Conservation (phyloP, 2,797 vertebrate species). For the Prunella strophiata region DNA sequence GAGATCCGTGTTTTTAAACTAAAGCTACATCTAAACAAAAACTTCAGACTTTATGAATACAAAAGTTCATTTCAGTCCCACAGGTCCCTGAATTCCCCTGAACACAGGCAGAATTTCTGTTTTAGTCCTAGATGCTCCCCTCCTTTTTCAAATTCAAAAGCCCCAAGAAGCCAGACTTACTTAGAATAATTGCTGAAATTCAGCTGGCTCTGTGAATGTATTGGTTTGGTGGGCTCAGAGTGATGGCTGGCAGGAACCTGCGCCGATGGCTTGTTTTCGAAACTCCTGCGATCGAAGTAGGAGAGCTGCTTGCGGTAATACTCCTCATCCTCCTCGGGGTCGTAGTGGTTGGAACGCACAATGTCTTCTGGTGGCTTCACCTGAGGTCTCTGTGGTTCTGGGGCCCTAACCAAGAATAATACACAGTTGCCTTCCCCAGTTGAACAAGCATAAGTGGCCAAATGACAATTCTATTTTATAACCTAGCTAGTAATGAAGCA, state of each 20-base stretch:
- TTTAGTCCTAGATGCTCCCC: neutral
- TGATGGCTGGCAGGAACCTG: constrained; percentile 85
- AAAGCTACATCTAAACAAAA: neutral
- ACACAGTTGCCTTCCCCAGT: neutral
- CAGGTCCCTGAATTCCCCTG: neutral
- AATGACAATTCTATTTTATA: neutral
- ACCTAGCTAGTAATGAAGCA: neutral
- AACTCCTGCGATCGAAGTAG: constrained; percentile 94
- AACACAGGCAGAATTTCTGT: neutral
- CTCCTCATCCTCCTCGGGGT: constrained; percentile 95
- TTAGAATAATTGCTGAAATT: constrained; percentile 88
- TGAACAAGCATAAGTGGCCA: neutral
- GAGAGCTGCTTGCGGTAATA: constrained; percentile 97
- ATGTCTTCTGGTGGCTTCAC: constrained; percentile 88
- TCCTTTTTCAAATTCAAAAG: neutral
- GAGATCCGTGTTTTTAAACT: neutral
- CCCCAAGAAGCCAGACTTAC: constrained; percentile 71
- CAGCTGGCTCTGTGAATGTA: constrained; percentile 84
- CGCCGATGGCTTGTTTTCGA: constrained; percentile 88
- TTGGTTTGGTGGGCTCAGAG: constrained; percentile 85
- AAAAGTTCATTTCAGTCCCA: neutral
- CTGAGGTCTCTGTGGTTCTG: constrained; percentile 95
- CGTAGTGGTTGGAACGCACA: constrained; percentile 90
- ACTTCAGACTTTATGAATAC: fast-evolving
- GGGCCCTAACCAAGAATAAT: constrained; percentile 76